These are phyloP conservation scores for Okapia johnstoni DNA, from an alignment of 2,113 vertebrate species.

Conservation along the genomic window DNA sequence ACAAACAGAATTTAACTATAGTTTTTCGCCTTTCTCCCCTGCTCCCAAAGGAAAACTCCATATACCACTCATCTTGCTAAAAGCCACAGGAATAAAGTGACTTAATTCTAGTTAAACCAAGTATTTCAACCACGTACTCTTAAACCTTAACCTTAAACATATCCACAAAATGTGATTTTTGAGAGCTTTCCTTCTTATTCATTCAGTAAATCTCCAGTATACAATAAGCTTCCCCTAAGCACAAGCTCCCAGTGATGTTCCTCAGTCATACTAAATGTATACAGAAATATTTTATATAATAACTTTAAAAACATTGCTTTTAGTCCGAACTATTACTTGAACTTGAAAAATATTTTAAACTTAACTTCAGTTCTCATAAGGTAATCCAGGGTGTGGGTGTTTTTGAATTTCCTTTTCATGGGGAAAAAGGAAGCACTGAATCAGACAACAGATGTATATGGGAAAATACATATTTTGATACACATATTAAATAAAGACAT, in stretches of 20 bases:
- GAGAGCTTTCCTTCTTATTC: neutral
- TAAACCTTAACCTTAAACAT: neutral
- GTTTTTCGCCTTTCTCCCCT: neutral
- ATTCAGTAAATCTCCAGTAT: neutral
- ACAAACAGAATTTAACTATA: neutral
- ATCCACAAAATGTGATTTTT: constrained; percentile 18
- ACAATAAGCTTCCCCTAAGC: neutral
- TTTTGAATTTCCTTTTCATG: neutral
- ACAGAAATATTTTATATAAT: neutral
- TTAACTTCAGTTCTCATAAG: constrained; percentile 16
- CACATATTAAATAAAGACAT: neutral
- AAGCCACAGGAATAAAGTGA: neutral
- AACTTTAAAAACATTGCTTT: constrained; percentile 1
- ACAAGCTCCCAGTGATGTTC: neutral
- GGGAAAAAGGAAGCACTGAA: constrained; percentile 4
- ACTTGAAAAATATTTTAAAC: neutral
- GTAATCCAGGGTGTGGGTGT: neutral
- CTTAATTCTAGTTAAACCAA: constrained; percentile 12
- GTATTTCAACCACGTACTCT: neutral
- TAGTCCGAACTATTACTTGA: neutral
- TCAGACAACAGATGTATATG: neutral
- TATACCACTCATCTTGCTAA: neutral
- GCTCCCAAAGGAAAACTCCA: constrained; percentile 22
- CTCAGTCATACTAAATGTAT: neutral
- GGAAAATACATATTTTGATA: constrained; percentile 42